Evolutionary conservation across 1,140 invertebrate species (phyloP), one percentile per base, ranked within the genome.

Genomic region (Drosophila triauraria): DNA sequence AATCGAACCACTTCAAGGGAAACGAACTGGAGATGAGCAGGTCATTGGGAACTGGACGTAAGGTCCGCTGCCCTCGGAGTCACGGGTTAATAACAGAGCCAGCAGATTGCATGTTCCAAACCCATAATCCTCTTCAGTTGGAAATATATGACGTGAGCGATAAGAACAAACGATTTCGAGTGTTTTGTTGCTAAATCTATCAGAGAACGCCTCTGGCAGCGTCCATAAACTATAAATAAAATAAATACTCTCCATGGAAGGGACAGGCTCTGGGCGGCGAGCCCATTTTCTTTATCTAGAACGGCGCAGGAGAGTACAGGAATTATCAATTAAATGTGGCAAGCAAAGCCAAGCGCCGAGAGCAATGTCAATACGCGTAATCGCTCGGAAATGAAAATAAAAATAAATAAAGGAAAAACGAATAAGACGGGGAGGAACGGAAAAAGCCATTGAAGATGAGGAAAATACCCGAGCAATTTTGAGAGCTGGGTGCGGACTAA

Each of bases 261-360:
- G 65, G 44, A 47, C 10, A 17, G 23, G 56, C 8, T 54, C 54
- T 53, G 42, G 38, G 43, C 38, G 70, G 44, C 81, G 50, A 68
- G 77, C 58, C 63, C 62, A 77, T 54, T 68, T 86, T 53, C 54
- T 48, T 83, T 87, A 88, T 88, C 84, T 56, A 62, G 65, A 54
- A 51, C 74, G 72, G 63, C 72, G 27, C 51, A 54, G 44, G 67
- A 75, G 64, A 74, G 60, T 53, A 78, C 84, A 67, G 75, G 84
- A 80, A 69, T 88, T 84, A 90, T 90, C 84, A 88, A 88, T 88
- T 90, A 88, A 90, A 78, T 69, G 84, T 57, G 81, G 70, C 67
- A 72, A 56, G 12, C 56, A 62, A 64, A 82, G 60, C 44, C 62
- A 32, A 51, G 46, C 35, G 51, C 70, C 59, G 76, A 86, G 75